A percentile compares a stretch with the other conserved stretches of the same genome.
These are phyloP conservation scores for Hydropsyche betteni DNA, from an alignment of 2,888 invertebrate species.

Conservation along the genomic window DNA sequence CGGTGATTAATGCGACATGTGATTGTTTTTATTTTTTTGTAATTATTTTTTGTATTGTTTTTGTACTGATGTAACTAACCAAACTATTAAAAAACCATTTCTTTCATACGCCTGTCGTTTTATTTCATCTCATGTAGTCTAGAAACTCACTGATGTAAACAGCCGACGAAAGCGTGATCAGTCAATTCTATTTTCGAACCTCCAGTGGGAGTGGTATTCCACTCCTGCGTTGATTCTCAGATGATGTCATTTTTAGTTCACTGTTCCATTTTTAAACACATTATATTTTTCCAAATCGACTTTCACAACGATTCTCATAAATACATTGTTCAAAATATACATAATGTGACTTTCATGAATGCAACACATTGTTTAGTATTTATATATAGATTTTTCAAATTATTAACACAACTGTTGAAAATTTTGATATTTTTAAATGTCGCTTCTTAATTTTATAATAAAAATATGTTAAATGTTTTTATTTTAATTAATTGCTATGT, in stretches of 20 bases:
- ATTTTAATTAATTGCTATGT: no score
- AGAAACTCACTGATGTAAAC: conserved; percentile 6
- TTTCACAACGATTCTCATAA: no score
- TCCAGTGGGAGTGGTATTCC: conserved; percentile 26
- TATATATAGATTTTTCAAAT: no score
- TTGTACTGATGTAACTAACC: conserved; percentile 34
- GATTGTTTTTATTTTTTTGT: conserved; percentile 22
- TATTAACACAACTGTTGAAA: no score
- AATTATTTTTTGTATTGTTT: conserved; percentile 42
- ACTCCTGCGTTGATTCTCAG: neutral
- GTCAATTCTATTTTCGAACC: conserved; percentile 12
- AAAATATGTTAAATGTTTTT: no score
- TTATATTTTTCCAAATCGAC: neutral
- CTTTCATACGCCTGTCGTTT: conserved; percentile 12
- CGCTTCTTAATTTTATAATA: no score
- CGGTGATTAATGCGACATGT: conserved; percentile 72
- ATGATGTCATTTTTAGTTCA: conserved; percentile 6
- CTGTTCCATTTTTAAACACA: conserved; percentile 8
- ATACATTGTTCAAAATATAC: no score
- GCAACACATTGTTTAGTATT: no score
- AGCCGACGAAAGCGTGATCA: conserved; percentile 20
- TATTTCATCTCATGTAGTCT: neutral
- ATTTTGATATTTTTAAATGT: no score
- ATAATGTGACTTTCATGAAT: no score
- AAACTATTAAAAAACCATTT: conserved; percentile 23